A percentile compares a stretch with the other conserved stretches of the same genome.
Evolutionary conservation across 2,888 invertebrate genomes (phyloP).

Genomic region (Stegana nigrithorax): DNA sequence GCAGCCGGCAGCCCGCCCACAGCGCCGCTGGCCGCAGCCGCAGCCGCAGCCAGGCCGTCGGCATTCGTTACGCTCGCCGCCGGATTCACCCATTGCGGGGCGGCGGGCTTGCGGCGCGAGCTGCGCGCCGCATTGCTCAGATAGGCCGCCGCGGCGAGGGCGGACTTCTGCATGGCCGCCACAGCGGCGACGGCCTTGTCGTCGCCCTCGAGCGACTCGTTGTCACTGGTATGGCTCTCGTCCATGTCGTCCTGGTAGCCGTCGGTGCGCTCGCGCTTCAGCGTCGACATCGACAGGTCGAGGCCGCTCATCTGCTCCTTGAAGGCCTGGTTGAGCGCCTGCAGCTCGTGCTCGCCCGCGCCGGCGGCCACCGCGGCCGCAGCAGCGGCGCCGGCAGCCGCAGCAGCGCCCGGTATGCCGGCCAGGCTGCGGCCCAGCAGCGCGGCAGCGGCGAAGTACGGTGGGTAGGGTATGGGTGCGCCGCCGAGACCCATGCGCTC

Average conservation of each 20-base stretch:
- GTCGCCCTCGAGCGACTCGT: conserved; percentile 60
- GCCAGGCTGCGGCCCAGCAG: conserved; percentile 67
- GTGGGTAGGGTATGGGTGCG: conserved; percentile 82
- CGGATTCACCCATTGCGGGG: conserved; percentile 98
- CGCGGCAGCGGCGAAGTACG: conserved; percentile 84
- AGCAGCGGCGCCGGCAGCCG: conserved; percentile 79
- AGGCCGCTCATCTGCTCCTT: conserved; percentile 87
- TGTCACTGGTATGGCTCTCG: conserved; percentile 70
- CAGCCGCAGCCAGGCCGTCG: conserved; percentile 73
- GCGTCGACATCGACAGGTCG: conserved; percentile 85
- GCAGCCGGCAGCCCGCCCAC: conserved; percentile 41
- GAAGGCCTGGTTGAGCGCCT: conserved; percentile 72
- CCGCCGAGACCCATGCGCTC: conserved; percentile 84
- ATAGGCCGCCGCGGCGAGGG: conserved; percentile 46
- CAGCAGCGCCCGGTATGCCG: conserved; percentile 83
- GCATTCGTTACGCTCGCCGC: conserved; percentile 72
- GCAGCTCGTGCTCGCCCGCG: conserved; percentile 71
- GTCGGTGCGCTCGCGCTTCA: conserved; percentile 78
- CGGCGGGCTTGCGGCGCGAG: conserved; percentile 91
- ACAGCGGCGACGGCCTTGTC: conserved; percentile 53
- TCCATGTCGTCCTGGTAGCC: conserved; percentile 76
- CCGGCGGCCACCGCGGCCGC: conserved; percentile 81
- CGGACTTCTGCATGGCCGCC: conserved; percentile 48
- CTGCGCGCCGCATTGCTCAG: conserved; percentile 51
- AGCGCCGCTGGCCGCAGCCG: conserved; percentile 34